phyloP scores from a whole-genome alignment of 2,888 invertebrate species.

The Lasioglossum villosulum region DNA sequence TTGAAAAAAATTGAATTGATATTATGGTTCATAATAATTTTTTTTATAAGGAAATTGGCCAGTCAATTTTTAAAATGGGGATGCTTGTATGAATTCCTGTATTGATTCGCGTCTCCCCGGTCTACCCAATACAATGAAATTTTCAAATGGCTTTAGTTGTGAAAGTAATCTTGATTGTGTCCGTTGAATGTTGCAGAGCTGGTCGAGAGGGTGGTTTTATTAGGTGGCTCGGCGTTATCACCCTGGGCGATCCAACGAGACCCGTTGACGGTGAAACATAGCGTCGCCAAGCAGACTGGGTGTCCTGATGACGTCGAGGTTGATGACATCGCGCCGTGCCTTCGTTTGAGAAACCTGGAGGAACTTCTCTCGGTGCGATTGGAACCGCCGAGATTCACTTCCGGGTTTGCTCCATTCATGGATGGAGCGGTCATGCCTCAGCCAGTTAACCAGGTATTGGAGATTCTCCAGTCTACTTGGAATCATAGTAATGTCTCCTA shows the following conservation, averaged over 20 bases:
- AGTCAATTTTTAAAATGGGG: too few relatives aligned
- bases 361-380: slow-evolving; percentile 91
- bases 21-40: too few relatives aligned
- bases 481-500: background rate
- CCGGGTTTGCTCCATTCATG: slow-evolving; percentile 97
- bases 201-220: slow-evolving; percentile 93
- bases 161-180: background rate
- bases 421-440: slow-evolving; percentile 93
- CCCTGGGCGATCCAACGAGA: slow-evolving; percentile 96
- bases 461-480: background rate
- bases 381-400: slow-evolving; percentile 93
- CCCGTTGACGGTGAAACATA: slow-evolving; percentile 91
- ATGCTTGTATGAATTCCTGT: background rate
- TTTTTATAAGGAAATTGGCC: too few relatives aligned
- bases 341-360: slow-evolving; percentile 91
- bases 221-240: slow-evolving; percentile 95
- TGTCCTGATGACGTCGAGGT: slow-evolving; percentile 93
- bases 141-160: background rate
- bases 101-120: background rate
- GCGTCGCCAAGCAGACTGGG: slow-evolving; percentile 93
- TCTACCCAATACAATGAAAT: background rate
- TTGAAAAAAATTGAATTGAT: too few relatives aligned
- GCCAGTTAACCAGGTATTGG: slow-evolving; percentile 75
- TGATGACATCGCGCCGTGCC: slow-evolving; percentile 94
- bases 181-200: slow-evolving; percentile 83